Evolutionary conservation across 2,113 vertebrate species (phyloP), one percentile per base, ranked within the genome.

Genomic region (Trachemys scripta): DNA sequence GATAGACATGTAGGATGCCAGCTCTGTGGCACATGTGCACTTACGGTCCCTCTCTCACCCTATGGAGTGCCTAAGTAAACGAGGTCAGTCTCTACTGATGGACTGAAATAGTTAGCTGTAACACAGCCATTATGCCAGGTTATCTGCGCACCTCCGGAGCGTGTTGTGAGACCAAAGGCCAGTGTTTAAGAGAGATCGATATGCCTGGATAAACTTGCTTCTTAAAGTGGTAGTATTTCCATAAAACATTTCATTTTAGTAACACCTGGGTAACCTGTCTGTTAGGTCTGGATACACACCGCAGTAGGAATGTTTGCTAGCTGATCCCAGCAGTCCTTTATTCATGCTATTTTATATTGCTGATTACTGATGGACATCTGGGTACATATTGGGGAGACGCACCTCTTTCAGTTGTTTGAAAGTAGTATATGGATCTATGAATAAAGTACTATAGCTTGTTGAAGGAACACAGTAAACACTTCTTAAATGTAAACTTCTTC

Each of bases 161-260:
- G 3, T 62, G 90, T 6, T 47, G 16, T 4, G 25, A 27, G 13
- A 3, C 1, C 20, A 27, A 27, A 42, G 1, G 1, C 72, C 90
- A 35, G 1, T 38, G 25, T 13, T 6, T 2, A 0, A 42, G 3
- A 27, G 72, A 24, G 5, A 16, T 19, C 8, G 8, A 8, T n/a
- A 31, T 16, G 62, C 16, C 62, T 69, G 62, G 35, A 69, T n/a
- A 69, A n/a, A 45, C 38, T 24, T 25, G 38, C 72, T 76, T 45
- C n/a, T 42, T 76, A 45, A 25, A 45, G 0, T 9, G 11, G 79
- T 57, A 45, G 9, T 59, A 85, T 62, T n/a, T 78, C 57, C 54
- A 45, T 85, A 0, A 22, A 27, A 1, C 50, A 13, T 35, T 80
- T 45, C 50, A 1, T 24, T 14, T 2, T 72, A 59, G 88, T 75